A percentile compares a stretch with the other conserved stretches of the same genome.
These are phyloP conservation scores for Calliopum simillimum DNA, from an alignment of 2,888 invertebrate species.

Conservation along the genomic window DNA sequence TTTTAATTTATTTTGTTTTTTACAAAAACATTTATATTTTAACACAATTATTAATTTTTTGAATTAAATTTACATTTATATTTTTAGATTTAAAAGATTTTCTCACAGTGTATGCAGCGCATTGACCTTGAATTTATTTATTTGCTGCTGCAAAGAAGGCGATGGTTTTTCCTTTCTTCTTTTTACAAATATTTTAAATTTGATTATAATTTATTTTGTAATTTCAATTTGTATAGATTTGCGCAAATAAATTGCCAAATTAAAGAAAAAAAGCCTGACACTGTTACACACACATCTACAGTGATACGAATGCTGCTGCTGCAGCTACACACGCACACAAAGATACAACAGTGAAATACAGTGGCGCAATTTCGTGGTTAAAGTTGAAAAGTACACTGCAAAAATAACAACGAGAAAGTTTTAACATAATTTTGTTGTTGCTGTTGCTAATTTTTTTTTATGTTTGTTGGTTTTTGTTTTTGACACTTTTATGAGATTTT, in stretches of 20 bases:
- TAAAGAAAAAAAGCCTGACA: neutral
- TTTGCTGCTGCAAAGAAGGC: neutral
- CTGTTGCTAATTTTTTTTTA: neutral
- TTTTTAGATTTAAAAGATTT: constrained; percentile 26
- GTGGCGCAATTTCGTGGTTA: neutral
- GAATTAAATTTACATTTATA: neutral
- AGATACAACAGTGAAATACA: neutral
- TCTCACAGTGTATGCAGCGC: constrained; percentile 14
- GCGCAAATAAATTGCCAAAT: constrained; percentile 18
- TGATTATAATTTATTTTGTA: constrained; percentile 21
- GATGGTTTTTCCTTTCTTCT: no score
- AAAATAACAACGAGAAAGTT: neutral
- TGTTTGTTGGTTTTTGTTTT: neutral
- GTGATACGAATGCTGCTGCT: neutral
- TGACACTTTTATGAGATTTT: neutral
- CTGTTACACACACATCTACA: neutral
- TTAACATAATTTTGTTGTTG: neutral
- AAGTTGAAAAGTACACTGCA: constrained; percentile 17
- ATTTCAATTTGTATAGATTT: constrained; percentile 20
- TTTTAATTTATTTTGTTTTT: constrained; percentile 18
- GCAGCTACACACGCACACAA: neutral
- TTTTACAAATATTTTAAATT: neutral
- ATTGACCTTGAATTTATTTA: constrained; percentile 19
- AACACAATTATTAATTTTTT: constrained; percentile 15
- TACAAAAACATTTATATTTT: constrained; percentile 14